These are phyloP conservation scores for Corythornis cristatus DNA, from an alignment of 2,113 vertebrate genomes.

Conservation along the genomic window DNA sequence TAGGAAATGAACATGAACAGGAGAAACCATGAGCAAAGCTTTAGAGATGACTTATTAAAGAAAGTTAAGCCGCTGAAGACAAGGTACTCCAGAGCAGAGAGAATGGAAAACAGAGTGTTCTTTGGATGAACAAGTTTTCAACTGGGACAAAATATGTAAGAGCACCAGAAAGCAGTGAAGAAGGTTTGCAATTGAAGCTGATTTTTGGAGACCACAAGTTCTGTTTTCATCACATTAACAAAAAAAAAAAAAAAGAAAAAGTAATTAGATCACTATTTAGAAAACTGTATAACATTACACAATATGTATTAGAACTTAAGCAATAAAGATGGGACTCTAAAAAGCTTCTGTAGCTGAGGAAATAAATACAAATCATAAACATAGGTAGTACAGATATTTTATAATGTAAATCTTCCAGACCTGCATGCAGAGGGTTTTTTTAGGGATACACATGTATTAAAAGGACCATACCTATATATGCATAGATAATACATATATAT, in stretches of 20 bases:
- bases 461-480: background rate
- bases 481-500: background rate
- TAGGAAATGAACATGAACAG: background rate
- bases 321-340: background rate
- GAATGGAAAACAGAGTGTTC: background rate
- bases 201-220: background rate
- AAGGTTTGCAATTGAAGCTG: accelerated
- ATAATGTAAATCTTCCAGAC: background rate
- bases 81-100: background rate
- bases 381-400: background rate
- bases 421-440: background rate
- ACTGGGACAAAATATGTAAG: background rate
- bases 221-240: background rate
- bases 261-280: background rate
- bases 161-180: background rate
- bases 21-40: background rate
- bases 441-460: background rate
- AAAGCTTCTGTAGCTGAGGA: background rate
- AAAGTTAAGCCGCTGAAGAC: background rate
- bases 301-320: background rate
- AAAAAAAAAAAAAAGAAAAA: background rate
- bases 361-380: background rate
- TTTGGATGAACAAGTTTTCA: background rate
- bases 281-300: background rate
- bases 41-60: background rate